Conservation (phyloP, 2,113 vertebrate species). For the Anarhynchus alexandrinus region DNA sequence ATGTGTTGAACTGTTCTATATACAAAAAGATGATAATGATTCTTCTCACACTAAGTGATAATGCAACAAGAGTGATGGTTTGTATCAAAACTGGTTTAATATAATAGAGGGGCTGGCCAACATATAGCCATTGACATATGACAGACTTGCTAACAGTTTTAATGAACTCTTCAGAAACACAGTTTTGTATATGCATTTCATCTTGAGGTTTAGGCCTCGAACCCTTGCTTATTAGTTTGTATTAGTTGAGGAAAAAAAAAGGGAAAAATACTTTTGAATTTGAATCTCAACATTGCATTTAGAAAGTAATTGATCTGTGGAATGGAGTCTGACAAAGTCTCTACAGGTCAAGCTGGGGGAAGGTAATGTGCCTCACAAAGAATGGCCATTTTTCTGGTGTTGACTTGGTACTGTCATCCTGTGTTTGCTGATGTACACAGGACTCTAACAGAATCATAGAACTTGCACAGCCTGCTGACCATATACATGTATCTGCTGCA, state of each 20-base stretch:
- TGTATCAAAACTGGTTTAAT: not conserved
- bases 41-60: not conserved
- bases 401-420: not conserved
- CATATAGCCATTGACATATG: not conserved
- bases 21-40: not conserved
- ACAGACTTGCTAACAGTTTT: not conserved
- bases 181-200: not conserved
- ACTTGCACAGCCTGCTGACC: not conserved
- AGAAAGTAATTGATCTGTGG: not conserved
- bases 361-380: not conserved
- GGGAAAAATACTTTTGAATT: not conserved
- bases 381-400: not conserved
- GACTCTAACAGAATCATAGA: not conserved
- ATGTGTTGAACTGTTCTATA: not conserved
- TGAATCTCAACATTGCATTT: not conserved
- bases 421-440: not conserved
- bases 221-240: not conserved
- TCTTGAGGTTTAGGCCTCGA: not conserved
- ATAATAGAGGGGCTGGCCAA: not conserved
- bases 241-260: fast-evolving
- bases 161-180: not conserved
- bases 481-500: not conserved
- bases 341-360: not conserved
- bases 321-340: not conserved
- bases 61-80: not conserved